Evolutionary conservation across 1,140 invertebrate species (phyloP).

Genomic region (Drosophila guanche): DNA sequence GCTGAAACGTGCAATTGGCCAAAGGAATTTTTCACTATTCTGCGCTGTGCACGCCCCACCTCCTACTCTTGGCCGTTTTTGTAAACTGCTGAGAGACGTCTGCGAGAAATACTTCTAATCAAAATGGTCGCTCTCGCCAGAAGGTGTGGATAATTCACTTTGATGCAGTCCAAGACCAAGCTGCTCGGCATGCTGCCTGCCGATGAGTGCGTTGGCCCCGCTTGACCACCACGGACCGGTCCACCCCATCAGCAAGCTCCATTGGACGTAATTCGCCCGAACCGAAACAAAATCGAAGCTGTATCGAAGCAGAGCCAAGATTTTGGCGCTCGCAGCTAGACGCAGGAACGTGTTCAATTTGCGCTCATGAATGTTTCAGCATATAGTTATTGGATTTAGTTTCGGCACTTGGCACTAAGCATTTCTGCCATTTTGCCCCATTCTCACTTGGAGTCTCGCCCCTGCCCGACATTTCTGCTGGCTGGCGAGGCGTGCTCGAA

Average conservation of each 20-base stretch:
- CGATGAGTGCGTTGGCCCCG: conserved; percentile 68
- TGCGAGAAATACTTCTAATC: conserved; percentile 71
- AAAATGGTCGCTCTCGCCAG: conserved; percentile 57
- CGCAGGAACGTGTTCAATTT: conserved; percentile 75
- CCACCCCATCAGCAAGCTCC: conserved; percentile 46
- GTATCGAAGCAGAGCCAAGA: conserved; percentile 36
- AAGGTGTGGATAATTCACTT: conserved; percentile 70
- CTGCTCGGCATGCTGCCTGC: too few species aligned
- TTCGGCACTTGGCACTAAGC: conserved; percentile 75
- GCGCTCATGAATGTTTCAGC: conserved; percentile 80
- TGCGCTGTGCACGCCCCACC: conserved; percentile 4
- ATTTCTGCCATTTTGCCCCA: conserved; percentile 47
- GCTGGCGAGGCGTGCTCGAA: conserved; percentile 59
- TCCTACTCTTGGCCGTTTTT: conserved; percentile 32
- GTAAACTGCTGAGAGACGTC: conserved; percentile 59
- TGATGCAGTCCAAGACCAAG: conserved; percentile 34
- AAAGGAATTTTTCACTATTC: conserved; percentile 50
- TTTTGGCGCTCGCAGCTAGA: conserved; percentile 34
- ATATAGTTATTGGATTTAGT: conserved; percentile 80
- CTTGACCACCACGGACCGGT: conserved; percentile 29
- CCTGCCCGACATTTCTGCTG: conserved; percentile 19
- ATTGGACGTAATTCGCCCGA: conserved; percentile 72
- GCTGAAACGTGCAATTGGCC: conserved; percentile 65
- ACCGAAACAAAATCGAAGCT: conserved; percentile 26
- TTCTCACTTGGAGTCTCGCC: conserved; percentile 37